phyloP scores from a whole-genome alignment of 2,797 vertebrate species.

The Gambusia yucatana region DNA sequence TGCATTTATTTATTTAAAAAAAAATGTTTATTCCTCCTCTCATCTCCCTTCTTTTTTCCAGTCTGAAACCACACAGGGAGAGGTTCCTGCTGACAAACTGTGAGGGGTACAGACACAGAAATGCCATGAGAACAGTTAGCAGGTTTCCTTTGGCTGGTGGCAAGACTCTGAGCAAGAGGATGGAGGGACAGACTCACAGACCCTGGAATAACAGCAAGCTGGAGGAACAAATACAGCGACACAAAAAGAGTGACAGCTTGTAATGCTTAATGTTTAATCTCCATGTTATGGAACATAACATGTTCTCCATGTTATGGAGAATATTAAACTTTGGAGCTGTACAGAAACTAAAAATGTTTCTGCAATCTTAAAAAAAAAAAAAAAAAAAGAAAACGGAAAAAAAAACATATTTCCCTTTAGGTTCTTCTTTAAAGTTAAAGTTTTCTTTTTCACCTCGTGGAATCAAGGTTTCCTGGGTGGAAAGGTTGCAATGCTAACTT shows the following conservation, averaged over 20 bases:
- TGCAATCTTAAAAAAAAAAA: not conserved
- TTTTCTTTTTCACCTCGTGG: not conserved
- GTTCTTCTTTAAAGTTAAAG: not conserved
- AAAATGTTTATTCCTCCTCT: slow-evolving; percentile 76
- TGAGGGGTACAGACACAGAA: slow-evolving; percentile 47
- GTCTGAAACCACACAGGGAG: slow-evolving; percentile 52
- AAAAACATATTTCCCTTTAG: not conserved
- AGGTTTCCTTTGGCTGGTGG: slow-evolving; percentile 50
- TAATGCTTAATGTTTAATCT: not conserved
- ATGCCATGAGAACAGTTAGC: slow-evolving; percentile 61
- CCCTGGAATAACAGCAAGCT: slow-evolving; percentile 8
- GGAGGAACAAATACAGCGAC: slow-evolving; percentile 12
- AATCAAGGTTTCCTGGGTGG: not conserved
- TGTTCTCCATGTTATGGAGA: slow-evolving; percentile 4
- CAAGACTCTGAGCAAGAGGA: slow-evolving; percentile 39
- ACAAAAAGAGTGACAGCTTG: slow-evolving; percentile 1
- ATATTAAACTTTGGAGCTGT: not conserved
- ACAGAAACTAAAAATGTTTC: not conserved
- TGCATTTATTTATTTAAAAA: slow-evolving; percentile 77
- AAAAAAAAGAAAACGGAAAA: too few relatives aligned
- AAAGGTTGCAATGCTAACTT: not conserved
- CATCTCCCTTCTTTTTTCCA: slow-evolving; percentile 51
- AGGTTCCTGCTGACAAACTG: slow-evolving; percentile 57
- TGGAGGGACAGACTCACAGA: slow-evolving; percentile 19
- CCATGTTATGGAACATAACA: too few relatives aligned